Conservation (phyloP, 2,797 vertebrate genomes). For the Neopelma chrysocephalum region DNA sequence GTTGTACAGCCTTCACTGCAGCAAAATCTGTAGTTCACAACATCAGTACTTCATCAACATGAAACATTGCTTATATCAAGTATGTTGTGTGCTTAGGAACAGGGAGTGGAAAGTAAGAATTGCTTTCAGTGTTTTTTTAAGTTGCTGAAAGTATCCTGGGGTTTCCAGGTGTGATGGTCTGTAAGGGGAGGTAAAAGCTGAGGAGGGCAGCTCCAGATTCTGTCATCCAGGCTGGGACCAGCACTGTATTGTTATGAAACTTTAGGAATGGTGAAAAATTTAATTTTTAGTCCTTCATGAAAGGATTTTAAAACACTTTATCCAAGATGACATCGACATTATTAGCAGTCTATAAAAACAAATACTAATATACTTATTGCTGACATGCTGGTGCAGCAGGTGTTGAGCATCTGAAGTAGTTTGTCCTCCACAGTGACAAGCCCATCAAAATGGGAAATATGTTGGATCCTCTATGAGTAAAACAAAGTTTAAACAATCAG, state of each 20-base stretch:
- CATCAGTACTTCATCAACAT: neutral
- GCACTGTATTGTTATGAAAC: neutral
- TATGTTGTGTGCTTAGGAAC: neutral
- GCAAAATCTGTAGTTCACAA: neutral
- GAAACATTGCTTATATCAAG: fast-evolving
- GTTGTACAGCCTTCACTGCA: neutral
- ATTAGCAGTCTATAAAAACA: neutral
- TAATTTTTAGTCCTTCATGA: neutral
- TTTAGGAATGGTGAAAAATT: neutral
- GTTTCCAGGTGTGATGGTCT: neutral
- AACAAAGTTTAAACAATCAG: neutral
- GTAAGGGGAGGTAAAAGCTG: neutral
- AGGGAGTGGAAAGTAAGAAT: neutral
- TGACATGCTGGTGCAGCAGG: neutral
- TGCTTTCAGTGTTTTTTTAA: neutral
- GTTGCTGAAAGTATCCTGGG: neutral
- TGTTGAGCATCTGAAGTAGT: neutral
- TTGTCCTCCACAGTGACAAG: neutral
- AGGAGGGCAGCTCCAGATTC: neutral
- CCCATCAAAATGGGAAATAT: neutral
- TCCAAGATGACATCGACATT: neutral
- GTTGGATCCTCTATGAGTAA: neutral
- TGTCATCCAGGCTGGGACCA: neutral
- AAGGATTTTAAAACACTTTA: neutral
- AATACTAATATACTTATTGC: neutral